phyloP scores from a whole-genome alignment of 2,113 vertebrate genomes.

The Sinocyclocheilus rhinocerous region DNA sequence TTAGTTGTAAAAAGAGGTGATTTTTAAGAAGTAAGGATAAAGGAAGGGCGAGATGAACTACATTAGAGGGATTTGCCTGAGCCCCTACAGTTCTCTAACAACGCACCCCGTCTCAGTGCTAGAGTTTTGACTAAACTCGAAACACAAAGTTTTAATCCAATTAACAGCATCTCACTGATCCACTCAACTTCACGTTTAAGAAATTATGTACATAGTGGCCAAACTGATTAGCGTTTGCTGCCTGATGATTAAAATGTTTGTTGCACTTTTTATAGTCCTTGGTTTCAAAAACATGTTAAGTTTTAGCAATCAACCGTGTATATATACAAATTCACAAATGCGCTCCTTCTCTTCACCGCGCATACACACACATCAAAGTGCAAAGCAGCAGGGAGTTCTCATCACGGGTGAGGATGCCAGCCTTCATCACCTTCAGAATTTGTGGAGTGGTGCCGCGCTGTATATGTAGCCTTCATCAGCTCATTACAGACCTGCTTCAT shows the following conservation, averaged over 20 bases:
- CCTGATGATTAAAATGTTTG: neutral
- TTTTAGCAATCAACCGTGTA: neutral
- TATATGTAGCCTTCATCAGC: conserved; percentile 67
- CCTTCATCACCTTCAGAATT: conserved; percentile 63
- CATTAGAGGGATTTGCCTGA: conserved; percentile 53
- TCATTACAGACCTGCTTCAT: conserved; percentile 76
- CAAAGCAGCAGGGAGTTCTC: conserved; percentile 37
- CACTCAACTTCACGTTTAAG: neutral
- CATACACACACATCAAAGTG: conserved; percentile 39
- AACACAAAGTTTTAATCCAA: conserved; percentile 1
- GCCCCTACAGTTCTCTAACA: neutral
- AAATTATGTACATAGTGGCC: neutral
- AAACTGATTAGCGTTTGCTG: neutral
- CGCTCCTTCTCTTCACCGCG: neutral
- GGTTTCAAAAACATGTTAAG: neutral
- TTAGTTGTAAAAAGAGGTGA: conserved; percentile 42
- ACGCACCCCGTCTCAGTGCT: neutral
- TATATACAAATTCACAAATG: conserved; percentile 27
- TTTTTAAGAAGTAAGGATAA: conserved; percentile 39
- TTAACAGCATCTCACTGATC: conserved; percentile 10
- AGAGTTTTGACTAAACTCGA: conserved; percentile 43
- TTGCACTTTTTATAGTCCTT: neutral
- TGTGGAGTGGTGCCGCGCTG: conserved; percentile 33
- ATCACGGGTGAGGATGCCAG: conserved; percentile 49
- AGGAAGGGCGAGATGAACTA: conserved; percentile 35